phyloP scores from a whole-genome alignment of 2,797 vertebrate genomes.

The Phoxinus dragarum region DNA sequence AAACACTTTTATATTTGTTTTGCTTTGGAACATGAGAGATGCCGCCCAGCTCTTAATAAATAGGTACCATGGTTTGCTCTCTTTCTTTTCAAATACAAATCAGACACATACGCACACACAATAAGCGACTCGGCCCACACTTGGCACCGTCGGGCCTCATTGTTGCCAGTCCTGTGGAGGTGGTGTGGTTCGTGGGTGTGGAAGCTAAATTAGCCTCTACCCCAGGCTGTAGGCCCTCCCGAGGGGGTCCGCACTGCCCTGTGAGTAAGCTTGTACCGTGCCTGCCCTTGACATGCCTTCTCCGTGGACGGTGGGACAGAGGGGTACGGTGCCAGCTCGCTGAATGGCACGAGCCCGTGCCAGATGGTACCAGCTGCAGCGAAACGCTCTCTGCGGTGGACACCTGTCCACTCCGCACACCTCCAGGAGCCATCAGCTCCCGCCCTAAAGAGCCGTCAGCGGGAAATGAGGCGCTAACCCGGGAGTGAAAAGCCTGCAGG shows the following conservation, averaged over 20 bases:
- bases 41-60: slow-evolving; percentile 62
- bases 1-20: slow-evolving; percentile 56
- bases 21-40: slow-evolving; percentile 52
- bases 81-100: slow-evolving; percentile 50
- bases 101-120: slow-evolving; percentile 44
- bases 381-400: slow-evolving; percentile 61
- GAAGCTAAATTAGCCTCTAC: slow-evolving; percentile 69
- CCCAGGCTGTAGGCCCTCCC: slow-evolving; percentile 65
- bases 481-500: slow-evolving; percentile 66
- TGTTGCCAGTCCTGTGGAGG: slow-evolving; percentile 67
- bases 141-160: slow-evolving; percentile 65
- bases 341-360: slow-evolving; percentile 58
- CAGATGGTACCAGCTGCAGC: slow-evolving; percentile 69
- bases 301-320: slow-evolving; percentile 61
- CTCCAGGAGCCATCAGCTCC: slow-evolving; percentile 67
- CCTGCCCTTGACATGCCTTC: slow-evolving; percentile 70
- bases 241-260: slow-evolving; percentile 65
- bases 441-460: slow-evolving; percentile 67
- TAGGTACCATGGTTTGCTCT: slow-evolving; percentile 38
- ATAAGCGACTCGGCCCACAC: slow-evolving; percentile 50
- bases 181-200: slow-evolving; percentile 62
- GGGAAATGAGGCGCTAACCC: slow-evolving; percentile 70
- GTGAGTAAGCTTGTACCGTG: slow-evolving; percentile 71
- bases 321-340: slow-evolving; percentile 61
- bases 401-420: slow-evolving; percentile 66